phyloP scores from a whole-genome alignment of 2,797 vertebrate species.

The Catamblyrhynchus diadema region DNA sequence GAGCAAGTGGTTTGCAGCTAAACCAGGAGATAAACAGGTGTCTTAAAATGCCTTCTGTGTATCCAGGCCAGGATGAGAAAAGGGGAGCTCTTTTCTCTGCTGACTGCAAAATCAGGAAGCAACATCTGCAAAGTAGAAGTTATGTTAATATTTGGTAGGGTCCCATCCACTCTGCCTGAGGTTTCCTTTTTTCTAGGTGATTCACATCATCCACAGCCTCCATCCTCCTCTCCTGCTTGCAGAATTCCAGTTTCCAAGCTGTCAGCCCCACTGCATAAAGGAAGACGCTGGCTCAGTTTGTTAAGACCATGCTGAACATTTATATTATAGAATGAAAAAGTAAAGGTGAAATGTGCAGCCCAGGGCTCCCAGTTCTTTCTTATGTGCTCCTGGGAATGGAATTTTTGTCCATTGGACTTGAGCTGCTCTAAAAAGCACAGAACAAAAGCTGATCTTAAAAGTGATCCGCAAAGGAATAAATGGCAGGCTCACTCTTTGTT shows the following conservation, averaged over 20 bases:
- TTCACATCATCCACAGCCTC: neutral
- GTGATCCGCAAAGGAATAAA: conserved; percentile 59
- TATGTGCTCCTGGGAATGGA: conserved; percentile 66
- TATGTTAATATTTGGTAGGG: neutral
- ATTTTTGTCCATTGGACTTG: conserved; percentile 51
- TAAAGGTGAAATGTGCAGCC: conserved; percentile 61
- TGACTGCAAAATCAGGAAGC: neutral
- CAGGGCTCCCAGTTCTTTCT: conserved; percentile 54
- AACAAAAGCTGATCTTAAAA: conserved; percentile 70
- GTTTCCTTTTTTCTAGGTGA: neutral
- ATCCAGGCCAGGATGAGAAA: neutral
- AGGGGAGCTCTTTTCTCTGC: neutral
- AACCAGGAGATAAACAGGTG: neutral
- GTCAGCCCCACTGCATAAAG: neutral
- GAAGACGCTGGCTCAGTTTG: neutral
- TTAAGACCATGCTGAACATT: neutral
- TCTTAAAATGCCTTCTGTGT: neutral
- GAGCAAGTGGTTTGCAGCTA: neutral
- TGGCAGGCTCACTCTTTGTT: conserved; percentile 58
- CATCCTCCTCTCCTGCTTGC: neutral
- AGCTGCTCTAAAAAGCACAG: conserved; percentile 53
- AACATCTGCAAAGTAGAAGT: neutral
- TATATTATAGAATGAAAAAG: conserved; percentile 9
- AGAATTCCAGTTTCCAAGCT: neutral
- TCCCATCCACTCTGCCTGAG: neutral